Evolutionary conservation across 2,113 vertebrate species (phyloP), one percentile per base, ranked within the genome.

Genomic region (Athene cunicularia): DNA sequence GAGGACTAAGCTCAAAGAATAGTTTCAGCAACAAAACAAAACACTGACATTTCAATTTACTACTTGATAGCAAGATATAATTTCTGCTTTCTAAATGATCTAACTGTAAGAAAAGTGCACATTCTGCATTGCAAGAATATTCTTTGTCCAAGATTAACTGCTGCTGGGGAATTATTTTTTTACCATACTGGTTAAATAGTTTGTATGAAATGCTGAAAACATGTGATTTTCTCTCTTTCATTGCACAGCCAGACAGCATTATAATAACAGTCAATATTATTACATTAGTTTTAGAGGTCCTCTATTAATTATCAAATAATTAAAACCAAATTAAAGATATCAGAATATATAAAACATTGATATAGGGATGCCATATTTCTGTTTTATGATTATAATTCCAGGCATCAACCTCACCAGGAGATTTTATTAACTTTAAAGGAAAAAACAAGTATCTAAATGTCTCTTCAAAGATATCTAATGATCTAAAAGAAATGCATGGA

Each of bases 81-180:
- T 93, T 94, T 91, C 81, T 93, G 81, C 64, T 92, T 94, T 90
- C 88, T 88, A 86, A 95, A 94, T 14, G 3, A 96, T 91, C 88
- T 92, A 93, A 73, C 75, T 73, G 85, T 67, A 90, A 91, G 64
- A 93, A 90, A 82, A 88, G 53, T 28, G 37, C 47, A 64, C n/a
- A 66, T 96, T 88, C 91, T 90, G 66, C 49, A 71, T 76, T 64
- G 49, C 33, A 86, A 94, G 66, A 39, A 58, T 76, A 95, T 93
- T 28, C 33, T 80, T 67, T 80, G 74, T 86, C 67, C 77, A 86
- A 92, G 68, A 85, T 92, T 49, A 96, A 93, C 62, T 37, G 41
- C 62, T 67, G 12, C 35, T 82, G 37, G 37, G 62, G 95, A 94
- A 82, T 66, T 32, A 50, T 41, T 89, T 89, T 89, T 86, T 68